Evolutionary conservation across 2,888 invertebrate genomes (phyloP).

Genomic region (Meiosimyza platycephala): DNA sequence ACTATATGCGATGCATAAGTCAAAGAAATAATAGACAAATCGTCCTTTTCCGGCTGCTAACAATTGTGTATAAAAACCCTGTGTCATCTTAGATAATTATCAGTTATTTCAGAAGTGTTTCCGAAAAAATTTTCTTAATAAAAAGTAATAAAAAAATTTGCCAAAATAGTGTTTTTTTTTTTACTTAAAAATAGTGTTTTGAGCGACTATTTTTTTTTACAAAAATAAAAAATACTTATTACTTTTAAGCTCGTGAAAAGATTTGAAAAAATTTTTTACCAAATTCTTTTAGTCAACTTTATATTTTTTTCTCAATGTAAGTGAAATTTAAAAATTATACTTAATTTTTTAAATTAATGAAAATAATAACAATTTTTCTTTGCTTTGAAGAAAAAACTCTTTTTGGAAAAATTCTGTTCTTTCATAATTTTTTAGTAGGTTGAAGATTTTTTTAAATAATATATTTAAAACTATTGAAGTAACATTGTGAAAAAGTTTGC

Average conservation of each 20-base stretch:
- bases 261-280: neutral
- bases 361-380: too few relatives aligned
- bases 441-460: too few relatives aligned
- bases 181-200: too few relatives aligned
- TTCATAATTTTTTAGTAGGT: too few relatives aligned
- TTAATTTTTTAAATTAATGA: too few relatives aligned
- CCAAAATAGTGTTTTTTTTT: neutral
- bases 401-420: too few relatives aligned
- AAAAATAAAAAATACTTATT: neutral
- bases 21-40: too few relatives aligned
- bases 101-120: conserved; percentile 36
- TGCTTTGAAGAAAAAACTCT: too few relatives aligned
- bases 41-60: conserved; percentile 1
- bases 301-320: neutral
- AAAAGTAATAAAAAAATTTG: too few relatives aligned
- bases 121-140: neutral
- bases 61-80: conserved; percentile 36
- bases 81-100: conserved; percentile 30
- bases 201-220: neutral
- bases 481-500: too few relatives aligned
- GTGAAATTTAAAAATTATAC: neutral
- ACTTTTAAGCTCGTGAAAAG: too few relatives aligned
- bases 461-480: too few relatives aligned
- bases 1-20: neutral
- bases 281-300: neutral